A percentile compares a stretch with the other conserved stretches of the same genome.
Conservation (phyloP, 2,888 invertebrate species). For the Drosophila neotestacea region DNA sequence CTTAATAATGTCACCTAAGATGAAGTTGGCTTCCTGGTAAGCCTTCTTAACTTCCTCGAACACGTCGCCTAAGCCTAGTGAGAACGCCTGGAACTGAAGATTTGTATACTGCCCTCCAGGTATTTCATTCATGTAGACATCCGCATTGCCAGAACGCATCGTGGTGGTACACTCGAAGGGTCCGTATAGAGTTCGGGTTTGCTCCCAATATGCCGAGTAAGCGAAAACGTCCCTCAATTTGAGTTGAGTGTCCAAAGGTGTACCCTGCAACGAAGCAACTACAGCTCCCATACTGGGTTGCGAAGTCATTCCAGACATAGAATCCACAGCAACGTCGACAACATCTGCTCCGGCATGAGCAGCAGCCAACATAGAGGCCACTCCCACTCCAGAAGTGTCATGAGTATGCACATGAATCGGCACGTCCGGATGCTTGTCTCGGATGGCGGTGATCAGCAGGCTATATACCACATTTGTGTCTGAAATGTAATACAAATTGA, state of each 20-base stretch:
- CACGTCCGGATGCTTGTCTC: conserved; percentile 96
- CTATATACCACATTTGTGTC: conserved; percentile 77
- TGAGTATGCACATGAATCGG: conserved; percentile 99
- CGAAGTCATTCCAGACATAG: conserved; percentile 99
- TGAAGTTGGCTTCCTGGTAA: conserved; percentile 95
- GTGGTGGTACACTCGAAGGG: conserved; percentile 99
- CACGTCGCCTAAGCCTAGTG: conserved; percentile 97
- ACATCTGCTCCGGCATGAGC: conserved; percentile 97
- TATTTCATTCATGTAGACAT: conserved; percentile 99
- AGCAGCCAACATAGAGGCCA: conserved; percentile 96
- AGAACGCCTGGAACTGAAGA: conserved; percentile 99
- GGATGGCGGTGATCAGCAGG: conserved; percentile 93
- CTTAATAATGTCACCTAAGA: conserved; percentile 98
- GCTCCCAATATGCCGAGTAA: conserved; percentile 99
- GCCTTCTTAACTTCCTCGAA: conserved; percentile 99
- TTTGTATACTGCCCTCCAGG: conserved; percentile 99
- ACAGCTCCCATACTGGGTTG: conserved; percentile 99
- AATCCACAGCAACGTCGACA: conserved; percentile 98
- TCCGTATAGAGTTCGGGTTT: conserved; percentile 96
- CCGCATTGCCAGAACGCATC: conserved; percentile 99
- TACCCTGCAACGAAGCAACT: conserved; percentile 92
- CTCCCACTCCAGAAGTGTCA: conserved; percentile 98
- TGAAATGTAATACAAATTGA: too few relatives aligned
- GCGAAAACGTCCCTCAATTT: conserved; percentile 93
- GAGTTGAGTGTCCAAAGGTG: conserved; percentile 87